Base-by-base conservation (phyloP, 2,888 invertebrate genomes). In the Willowsia nigromaculata region DNA sequence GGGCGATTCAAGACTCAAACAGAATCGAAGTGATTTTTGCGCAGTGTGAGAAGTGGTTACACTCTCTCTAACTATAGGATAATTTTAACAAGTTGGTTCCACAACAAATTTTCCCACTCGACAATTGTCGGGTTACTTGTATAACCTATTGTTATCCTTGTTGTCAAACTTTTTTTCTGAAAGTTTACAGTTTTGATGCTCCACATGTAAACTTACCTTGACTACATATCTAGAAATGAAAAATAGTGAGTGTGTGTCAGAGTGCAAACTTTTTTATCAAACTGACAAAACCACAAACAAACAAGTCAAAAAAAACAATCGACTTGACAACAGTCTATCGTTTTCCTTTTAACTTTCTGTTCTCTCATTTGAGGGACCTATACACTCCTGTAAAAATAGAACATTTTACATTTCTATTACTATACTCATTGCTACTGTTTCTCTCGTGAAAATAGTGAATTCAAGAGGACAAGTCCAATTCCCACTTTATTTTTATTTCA, bases 271-370 rank as follows among this genome's bases (percentile, higher is more conserved):
- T 18, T 43, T 13, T 25, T 40, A 4, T 18, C 13, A 27, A 47
- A 47, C 76, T 76, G 50, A 27, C 47, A 76, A 37, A 76, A 76
- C 33, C 50, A 76, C 47, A 76, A 76, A 50, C 47, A 76, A 76
- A 50, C 74, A 47, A n/a, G 30, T 65, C 5, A 76, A 13, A n/a
- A n/a, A 76, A 47, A n/a, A n/a, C 76, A 76, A 76, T 33, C 6
- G 33, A 65, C 4, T 25, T 76, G 76, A 50, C 50, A 76, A 50
- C 4, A 27, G 15, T 13, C 76, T 33, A 11, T 6, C 5, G 25
- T n/a, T 74, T 43, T 37, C 30, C n/a, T 30, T 50, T 50, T 15
- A 50, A 47, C 27, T 65, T 65, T 56, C 25, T 33, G 7, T 30
- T 65, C 3, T 1, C 65, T 65, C 33, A 65, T 65, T n/a, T 65